Percentiles rank a stretch among this genome's conserved stretches.
These are phyloP conservation scores for Hofmannophila pseudospretella DNA, from an alignment of 2,888 invertebrate species.

Conservation along the genomic window DNA sequence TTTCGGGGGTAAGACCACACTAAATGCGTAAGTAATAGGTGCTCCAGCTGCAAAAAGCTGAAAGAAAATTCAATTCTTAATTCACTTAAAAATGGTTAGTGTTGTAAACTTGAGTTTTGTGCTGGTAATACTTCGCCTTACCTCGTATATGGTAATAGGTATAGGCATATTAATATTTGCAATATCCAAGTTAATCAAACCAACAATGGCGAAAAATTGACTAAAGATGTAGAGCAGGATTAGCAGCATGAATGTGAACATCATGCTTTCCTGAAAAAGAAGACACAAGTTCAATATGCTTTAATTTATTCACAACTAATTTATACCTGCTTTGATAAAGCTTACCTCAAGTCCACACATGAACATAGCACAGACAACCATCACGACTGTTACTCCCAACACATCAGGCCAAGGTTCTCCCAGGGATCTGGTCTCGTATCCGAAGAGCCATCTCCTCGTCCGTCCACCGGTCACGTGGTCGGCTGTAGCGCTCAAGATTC, in stretches of 20 bases:
- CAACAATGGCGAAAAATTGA: slow-evolving; percentile 68
- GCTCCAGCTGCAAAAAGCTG: slow-evolving; percentile 69
- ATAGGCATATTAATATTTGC: slow-evolving; percentile 65
- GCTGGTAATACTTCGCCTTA: too few species aligned
- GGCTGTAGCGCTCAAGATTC: slow-evolving; percentile 79
- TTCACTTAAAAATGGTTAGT: background rate
- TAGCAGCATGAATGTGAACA: slow-evolving; percentile 65
- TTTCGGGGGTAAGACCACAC: slow-evolving; percentile 49
- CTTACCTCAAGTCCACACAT: slow-evolving; percentile 81
- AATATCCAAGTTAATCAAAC: slow-evolving; percentile 65
- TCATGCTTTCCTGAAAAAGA: slow-evolving; percentile 72
- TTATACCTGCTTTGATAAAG: background rate
- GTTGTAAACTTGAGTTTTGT: background rate
- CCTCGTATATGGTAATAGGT: slow-evolving; percentile 66
- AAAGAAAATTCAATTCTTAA: slow-evolving; percentile 17
- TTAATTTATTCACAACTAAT: too few species aligned
- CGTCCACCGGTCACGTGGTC: slow-evolving; percentile 79
- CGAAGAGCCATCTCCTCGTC: slow-evolving; percentile 79
- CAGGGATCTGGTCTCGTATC: slow-evolving; percentile 75
- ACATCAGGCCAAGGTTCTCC: slow-evolving; percentile 82
- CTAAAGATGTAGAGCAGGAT: slow-evolving; percentile 64
- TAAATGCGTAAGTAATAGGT: slow-evolving; percentile 65
- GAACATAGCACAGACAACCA: slow-evolving; percentile 79
- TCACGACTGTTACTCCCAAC: slow-evolving; percentile 78
- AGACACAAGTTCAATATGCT: too few species aligned